Evolutionary conservation across 2,113 vertebrate species (phyloP), one percentile per base, ranked within the genome.

Genomic region (Brachyhypopomus gauderio): DNA sequence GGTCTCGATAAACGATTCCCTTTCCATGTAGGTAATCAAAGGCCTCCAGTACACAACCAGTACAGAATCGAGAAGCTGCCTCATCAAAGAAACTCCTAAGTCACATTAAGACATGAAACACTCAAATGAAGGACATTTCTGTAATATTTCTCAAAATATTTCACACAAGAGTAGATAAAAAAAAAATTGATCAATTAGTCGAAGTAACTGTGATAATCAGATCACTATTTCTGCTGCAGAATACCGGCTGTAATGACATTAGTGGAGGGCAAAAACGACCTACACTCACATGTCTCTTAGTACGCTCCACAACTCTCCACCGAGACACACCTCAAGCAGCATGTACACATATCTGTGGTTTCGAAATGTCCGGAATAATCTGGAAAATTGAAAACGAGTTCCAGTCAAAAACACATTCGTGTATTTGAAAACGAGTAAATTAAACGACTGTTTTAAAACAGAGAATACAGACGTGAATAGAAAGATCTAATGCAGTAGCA

Each of bases 291-390:
- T 96, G 92, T 98, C 96, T 80, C 97, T 94, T 66, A 98, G 90
- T 63, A 97, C 91, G 83, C 96, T 97, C 97, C 97, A 98, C 3
- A 98, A 64, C 64, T 98, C 97, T 34, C 96, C 96, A 66, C 96
- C 97, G 48, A 98, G 93, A 90, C 96, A 98, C 63, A 89, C 96
- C 85, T 98, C 97, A 82, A 98, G 89, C 38, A 98, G 94, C 95
- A 98, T 94, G 88, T 98, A 98, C 0, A 98, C 95, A 12, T 93
- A 97, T 69, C 96, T 98, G 62, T 86, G 92, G 56, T 98, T 96
- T 77, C 96, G 96, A 88, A 97, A 98, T 0, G 96, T 98, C 59
- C 95, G 92, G 80, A 96, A 98, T 5, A 98, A 90, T 81, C 97
- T 98, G 91, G 55, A 83, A 58, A 89, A 89, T 82, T 85, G 89